Conservation (phyloP, 2,888 invertebrate genomes). For the Rhaphigaster nebulosa region DNA sequence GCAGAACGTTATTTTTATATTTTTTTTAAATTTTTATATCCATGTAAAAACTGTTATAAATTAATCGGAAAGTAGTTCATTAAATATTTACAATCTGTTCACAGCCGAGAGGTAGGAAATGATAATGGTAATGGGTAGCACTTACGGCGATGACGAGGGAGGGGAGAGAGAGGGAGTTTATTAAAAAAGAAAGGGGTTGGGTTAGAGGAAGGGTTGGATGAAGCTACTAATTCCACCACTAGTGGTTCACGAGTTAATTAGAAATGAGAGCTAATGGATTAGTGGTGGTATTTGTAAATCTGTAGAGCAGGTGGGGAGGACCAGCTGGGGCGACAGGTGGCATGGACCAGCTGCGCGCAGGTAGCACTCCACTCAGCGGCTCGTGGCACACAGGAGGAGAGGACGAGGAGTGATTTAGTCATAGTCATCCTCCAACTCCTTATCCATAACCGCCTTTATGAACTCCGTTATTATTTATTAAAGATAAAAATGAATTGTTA, state of each 20-base stretch:
- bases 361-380: neutral
- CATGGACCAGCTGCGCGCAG: neutral
- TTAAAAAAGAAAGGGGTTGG: constrained; percentile 18
- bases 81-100: neutral
- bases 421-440: neutral
- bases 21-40: too few species aligned
- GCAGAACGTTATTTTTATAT: too few species aligned
- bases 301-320: constrained; percentile 33
- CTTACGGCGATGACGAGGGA: neutral
- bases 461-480: too few species aligned
- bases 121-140: neutral
- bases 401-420: neutral
- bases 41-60: neutral
- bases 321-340: constrained; percentile 42
- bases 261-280: constrained; percentile 17
- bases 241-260: neutral
- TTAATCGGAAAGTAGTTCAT: neutral
- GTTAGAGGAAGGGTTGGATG: neutral
- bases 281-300: constrained; percentile 41
- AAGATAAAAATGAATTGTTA: too few species aligned
- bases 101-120: neutral
- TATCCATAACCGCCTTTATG: neutral
- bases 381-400: neutral
- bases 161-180: neutral
- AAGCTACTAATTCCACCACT: neutral